Evolutionary conservation across 2,797 vertebrate species (phyloP).

Genomic region (Poecile montanus): DNA sequence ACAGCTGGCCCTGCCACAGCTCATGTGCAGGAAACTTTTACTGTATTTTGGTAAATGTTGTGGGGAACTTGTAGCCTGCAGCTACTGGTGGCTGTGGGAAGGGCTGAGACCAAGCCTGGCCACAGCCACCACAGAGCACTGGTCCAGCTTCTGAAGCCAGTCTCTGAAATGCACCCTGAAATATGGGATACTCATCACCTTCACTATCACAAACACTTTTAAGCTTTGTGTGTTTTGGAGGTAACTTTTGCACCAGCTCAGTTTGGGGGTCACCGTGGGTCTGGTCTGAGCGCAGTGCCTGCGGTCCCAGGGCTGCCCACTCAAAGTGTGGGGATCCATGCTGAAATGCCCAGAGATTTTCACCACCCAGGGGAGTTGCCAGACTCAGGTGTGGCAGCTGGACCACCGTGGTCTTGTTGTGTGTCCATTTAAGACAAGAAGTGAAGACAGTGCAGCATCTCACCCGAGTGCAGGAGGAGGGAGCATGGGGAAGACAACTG

Average conservation of each 20-base stretch:
- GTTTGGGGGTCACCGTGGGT: neutral
- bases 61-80: neutral
- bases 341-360: neutral
- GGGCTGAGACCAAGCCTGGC: neutral
- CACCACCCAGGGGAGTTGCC: neutral
- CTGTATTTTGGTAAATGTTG: neutral
- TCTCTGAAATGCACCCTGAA: neutral
- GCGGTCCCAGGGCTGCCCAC: neutral
- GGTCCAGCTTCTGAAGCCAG: neutral
- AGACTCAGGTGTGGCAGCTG: neutral
- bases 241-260: neutral
- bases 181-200: neutral
- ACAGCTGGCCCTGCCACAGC: neutral
- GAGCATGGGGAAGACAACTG: neutral
- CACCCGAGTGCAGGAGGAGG: neutral
- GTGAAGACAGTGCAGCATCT: neutral
- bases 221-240: neutral
- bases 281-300: neutral
- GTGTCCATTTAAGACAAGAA: neutral
- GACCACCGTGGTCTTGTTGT: accelerated
- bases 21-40: neutral
- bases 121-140: neutral
- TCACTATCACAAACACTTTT: neutral
- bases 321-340: neutral
- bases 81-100: neutral